A percentile compares a stretch with the other conserved stretches of the same genome.
These are phyloP conservation scores for Archocentrus centrarchus DNA, from an alignment of 2,113 vertebrate genomes.

Conservation along the genomic window DNA sequence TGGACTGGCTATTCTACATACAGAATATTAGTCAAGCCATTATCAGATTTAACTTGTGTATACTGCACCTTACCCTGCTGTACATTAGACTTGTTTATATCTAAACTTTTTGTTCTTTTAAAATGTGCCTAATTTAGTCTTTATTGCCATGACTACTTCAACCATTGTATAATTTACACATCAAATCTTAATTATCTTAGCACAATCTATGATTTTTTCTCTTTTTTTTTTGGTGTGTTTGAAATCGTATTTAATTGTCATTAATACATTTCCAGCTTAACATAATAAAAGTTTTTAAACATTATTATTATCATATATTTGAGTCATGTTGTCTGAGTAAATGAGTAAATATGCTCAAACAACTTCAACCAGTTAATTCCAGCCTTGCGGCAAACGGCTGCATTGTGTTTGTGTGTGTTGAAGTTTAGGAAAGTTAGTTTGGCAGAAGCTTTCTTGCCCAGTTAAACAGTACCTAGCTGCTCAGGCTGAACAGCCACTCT, in stretches of 20 bases:
- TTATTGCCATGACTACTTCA: constrained; percentile 61
- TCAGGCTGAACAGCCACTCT: background rate
- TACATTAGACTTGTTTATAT: constrained; percentile 42
- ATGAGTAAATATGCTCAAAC: background rate
- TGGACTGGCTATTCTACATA: background rate
- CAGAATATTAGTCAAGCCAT: constrained; percentile 16
- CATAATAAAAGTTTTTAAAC: constrained; percentile 14
- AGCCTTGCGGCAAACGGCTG: background rate
- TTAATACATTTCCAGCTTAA: constrained; percentile 7
- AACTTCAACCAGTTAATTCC: background rate
- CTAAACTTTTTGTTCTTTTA: constrained; percentile 26
- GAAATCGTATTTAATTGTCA: constrained; percentile 20
- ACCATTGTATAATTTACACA: constrained; percentile 30
- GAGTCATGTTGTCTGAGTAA: background rate
- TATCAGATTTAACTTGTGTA: background rate
- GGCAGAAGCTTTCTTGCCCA: background rate
- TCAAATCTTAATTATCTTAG: constrained; percentile 18
- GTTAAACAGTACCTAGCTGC: constrained; percentile 1
- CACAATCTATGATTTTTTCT: background rate
- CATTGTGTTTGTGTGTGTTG: background rate
- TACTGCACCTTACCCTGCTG: background rate
- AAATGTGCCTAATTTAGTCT: constrained; percentile 46
- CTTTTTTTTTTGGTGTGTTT: background rate
- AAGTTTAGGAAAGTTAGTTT: background rate
- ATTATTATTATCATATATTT: background rate